Percentiles rank a stretch among this genome's conserved stretches.
phyloP scores from a whole-genome alignment of 2,797 vertebrate genomes.

The Sebastes cheni region DNA sequence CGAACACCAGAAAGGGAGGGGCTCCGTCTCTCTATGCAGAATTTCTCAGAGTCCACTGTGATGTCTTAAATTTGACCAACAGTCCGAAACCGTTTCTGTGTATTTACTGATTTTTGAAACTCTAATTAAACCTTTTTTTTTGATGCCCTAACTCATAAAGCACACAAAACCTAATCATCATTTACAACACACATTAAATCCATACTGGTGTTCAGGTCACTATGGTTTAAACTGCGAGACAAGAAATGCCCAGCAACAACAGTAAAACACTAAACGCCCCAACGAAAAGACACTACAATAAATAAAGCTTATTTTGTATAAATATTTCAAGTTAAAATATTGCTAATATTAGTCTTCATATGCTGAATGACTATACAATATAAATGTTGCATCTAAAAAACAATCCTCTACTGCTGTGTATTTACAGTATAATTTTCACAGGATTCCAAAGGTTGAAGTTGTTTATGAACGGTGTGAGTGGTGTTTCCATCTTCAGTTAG shows the following conservation, averaged over 20 bases:
- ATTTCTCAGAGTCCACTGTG: background rate
- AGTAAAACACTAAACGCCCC: background rate
- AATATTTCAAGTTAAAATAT: slow-evolving; percentile 80
- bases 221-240: background rate
- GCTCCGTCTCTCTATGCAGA: no score
- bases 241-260: background rate
- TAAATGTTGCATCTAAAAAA: slow-evolving; percentile 73
- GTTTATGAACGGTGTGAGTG: background rate
- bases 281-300: slow-evolving; percentile 60
- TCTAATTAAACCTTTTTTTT: background rate
- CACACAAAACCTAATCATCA: background rate
- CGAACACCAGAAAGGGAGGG: no score
- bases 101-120: background rate
- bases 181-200: slow-evolving; percentile 8
- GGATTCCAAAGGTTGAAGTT: slow-evolving; percentile 31
- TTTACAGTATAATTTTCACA: slow-evolving; percentile 64
- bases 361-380: slow-evolving; percentile 72
- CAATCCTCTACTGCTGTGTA: slow-evolving; percentile 50
- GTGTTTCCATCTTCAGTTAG: background rate
- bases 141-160: background rate
- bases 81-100: background rate
- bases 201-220: background rate
- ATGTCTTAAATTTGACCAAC: background rate
- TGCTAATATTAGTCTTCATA: slow-evolving; percentile 77
- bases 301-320: slow-evolving; percentile 79